phyloP scores from a whole-genome alignment of 2,888 invertebrate genomes.

The Strigamia transsilvanica region DNA sequence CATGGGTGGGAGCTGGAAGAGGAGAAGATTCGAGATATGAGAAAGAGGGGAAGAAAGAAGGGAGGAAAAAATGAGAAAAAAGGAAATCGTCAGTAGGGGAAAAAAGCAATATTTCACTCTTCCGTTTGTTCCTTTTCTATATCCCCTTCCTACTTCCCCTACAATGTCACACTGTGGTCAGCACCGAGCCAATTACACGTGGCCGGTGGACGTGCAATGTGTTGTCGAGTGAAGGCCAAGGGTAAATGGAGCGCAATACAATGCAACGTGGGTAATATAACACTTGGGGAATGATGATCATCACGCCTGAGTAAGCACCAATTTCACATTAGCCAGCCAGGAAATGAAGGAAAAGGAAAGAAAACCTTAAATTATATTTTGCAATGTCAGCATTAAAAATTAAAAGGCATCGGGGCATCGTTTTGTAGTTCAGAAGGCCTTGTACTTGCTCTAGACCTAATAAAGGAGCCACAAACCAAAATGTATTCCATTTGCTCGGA shows the following conservation, averaged over 20 bases:
- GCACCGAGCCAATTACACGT: conserved; percentile 43
- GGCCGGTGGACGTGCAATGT: conserved; percentile 35
- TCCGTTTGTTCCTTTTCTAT: conserved; percentile 33
- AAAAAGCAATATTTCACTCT: conserved; percentile 49
- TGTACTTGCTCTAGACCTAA: not conserved
- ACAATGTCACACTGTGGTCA: conserved; percentile 38
- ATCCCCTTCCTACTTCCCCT: conserved; percentile 15
- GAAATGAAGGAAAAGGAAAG: conserved; percentile 37
- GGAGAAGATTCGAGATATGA: conserved; percentile 26
- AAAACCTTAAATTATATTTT: conserved; percentile 32
- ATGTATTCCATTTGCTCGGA: not conserved
- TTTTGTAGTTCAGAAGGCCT: not conserved
- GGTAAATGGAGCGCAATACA: conserved; percentile 47
- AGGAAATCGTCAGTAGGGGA: conserved; percentile 13
- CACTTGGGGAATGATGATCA: conserved; percentile 47
- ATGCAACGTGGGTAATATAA: conserved; percentile 39
- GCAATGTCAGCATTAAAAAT: conserved; percentile 26
- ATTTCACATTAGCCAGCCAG: conserved; percentile 26
- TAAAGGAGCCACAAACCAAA: not conserved
- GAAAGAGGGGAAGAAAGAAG: not conserved
- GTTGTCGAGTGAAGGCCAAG: conserved; percentile 47
- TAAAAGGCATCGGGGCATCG: not conserved
- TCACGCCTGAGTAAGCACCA: conserved; percentile 21
- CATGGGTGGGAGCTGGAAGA: conserved; percentile 26
- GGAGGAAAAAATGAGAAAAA: conserved; percentile 8